Evolutionary conservation across 2,797 vertebrate genomes (phyloP).

Genomic region (Malacoctenus gilli): DNA sequence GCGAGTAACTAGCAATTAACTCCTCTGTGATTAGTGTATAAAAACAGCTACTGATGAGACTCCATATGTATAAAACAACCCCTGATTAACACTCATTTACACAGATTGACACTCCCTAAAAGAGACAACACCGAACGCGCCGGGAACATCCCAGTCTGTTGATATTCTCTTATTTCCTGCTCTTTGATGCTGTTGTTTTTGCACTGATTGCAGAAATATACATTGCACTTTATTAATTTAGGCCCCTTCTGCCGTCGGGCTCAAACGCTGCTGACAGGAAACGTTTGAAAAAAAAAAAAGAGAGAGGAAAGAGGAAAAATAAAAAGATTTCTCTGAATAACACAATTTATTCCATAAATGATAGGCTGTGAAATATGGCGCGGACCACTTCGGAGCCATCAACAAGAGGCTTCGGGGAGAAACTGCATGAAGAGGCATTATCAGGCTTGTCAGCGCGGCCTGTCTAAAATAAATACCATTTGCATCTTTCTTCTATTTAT

Average conservation of each 20-base stretch:
- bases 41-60: no score
- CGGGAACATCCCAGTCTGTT: no score
- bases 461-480: conserved; percentile 78
- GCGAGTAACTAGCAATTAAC: no score
- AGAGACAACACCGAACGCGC: no score
- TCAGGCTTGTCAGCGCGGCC: conserved; percentile 68
- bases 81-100: no score
- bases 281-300: conserved; percentile 10
- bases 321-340: conserved; percentile 62
- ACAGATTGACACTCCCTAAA: no score
- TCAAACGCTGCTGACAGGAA: conserved; percentile 41
- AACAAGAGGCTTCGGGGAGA: conserved; percentile 59
- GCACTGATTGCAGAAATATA: conserved; percentile 38
- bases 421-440: conserved; percentile 67
- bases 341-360: conserved; percentile 63
- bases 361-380: conserved; percentile 62
- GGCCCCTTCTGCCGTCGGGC: conserved; percentile 17
- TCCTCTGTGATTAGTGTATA: no score
- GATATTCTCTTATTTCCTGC: conserved; percentile 8
- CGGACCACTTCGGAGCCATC: conserved; percentile 49
- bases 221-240: conserved; percentile 60
- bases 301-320: conserved; percentile 6
- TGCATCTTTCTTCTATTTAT: conserved; percentile 79
- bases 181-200: background rate
- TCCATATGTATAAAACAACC: no score